Base-by-base conservation (phyloP, 2,888 invertebrate species). In the Papilio gigon region DNA sequence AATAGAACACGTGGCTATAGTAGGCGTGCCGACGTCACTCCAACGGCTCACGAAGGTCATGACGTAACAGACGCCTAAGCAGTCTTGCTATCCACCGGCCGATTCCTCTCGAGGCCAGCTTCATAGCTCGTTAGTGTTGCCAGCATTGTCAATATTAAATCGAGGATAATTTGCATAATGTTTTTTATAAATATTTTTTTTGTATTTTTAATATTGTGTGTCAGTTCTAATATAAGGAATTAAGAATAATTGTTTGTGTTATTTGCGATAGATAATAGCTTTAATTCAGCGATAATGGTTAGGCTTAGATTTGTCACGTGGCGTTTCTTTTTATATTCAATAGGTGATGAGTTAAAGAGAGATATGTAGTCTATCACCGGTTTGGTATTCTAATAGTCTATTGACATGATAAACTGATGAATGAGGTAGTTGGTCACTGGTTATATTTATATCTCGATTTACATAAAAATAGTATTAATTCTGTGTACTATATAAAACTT, bases 1-100 rank as follows among this genome's bases (percentile, higher is more conserved):
- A 79, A 83, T 80, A 78, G 76, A 80, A 80, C 84, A 87, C 86
- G 84, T 87, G 87, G 81, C 83, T 78, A 82, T 53, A 71, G 73
- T 85, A 85, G 88, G 87, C 85, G 86, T 85, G 84, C 84, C 82
- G 79, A 89, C 89, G 89, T 89, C 89, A 89, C 82, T 77, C 78
- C 80, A 78, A 79, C 80, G 80, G 84, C 81, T 80, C 80, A 83
- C 80, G 88, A 89, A 90, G 90, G 90, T 86, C 89, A 85, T 88
- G 89, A 88, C 87, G 89, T 90, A 86, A 85, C 61, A 33, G 35
- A 40, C 78, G 81, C 84, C 84, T 85, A 84, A 84, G 85, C 84
- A 86, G 84, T 84, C 83, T 82, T 85, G 81, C 84, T 84, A 87
- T 86, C 84, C 82, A 82, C 84, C 84, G 86, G 81, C 84, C 85